Conservation (phyloP, 2,797 vertebrate genomes). For the Taenioides sp. region DNA sequence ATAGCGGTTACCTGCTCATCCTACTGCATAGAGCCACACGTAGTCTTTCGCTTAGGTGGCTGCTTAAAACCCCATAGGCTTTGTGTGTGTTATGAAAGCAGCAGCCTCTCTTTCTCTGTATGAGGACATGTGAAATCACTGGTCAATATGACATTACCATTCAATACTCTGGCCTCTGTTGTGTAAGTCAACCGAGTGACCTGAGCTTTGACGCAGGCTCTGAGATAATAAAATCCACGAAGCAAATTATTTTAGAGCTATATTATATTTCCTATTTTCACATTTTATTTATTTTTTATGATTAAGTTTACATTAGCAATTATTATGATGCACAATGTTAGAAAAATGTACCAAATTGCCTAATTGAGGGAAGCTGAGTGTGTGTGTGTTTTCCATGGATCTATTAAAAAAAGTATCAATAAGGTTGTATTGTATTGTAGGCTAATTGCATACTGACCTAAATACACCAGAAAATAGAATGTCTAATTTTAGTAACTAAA, state of each 20-base stretch:
- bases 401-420: too few species aligned
- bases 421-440: background rate
- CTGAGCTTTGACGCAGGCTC: background rate
- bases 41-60: slow-evolving; percentile 35
- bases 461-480: background rate
- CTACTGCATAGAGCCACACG: slow-evolving; percentile 9
- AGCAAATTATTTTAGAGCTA: background rate
- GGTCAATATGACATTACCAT: slow-evolving; percentile 35
- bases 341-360: background rate
- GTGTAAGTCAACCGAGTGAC: slow-evolving; percentile 21
- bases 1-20: slow-evolving; percentile 32
- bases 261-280: background rate
- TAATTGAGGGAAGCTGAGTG: background rate
- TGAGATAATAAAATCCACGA: background rate
- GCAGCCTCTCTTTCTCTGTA: slow-evolving; percentile 18
- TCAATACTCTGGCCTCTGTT: slow-evolving; percentile 16
- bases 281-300: background rate
- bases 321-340: background rate
- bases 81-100: slow-evolving; percentile 32
- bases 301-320: background rate
- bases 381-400: background rate
- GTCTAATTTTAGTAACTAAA: background rate
- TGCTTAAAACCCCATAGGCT: slow-evolving; percentile 51
- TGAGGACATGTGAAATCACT: slow-evolving; percentile 45
- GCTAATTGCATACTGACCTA: background rate